Percentiles rank a stretch among this genome's conserved stretches.
These are phyloP conservation scores for Cephonodes hylas DNA, from an alignment of 2,888 invertebrate species.

Conservation along the genomic window DNA sequence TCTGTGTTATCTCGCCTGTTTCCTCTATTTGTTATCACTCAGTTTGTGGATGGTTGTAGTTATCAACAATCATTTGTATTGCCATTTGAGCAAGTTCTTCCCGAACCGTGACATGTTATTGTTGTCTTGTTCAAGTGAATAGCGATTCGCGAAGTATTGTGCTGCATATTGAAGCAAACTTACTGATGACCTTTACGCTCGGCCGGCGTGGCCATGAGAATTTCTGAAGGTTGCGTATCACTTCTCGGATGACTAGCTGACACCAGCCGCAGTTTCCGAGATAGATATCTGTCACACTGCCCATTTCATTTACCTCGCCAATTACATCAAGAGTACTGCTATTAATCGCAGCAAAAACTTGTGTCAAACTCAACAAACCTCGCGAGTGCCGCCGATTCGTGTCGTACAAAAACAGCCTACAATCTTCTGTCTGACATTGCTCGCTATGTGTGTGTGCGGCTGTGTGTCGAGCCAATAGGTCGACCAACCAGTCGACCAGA, in stretches of 20 bases:
- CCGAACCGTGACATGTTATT: conserved; percentile 26
- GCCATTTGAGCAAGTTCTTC: conserved; percentile 28
- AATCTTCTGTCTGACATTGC: conserved; percentile 65
- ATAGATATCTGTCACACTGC: conserved; percentile 15
- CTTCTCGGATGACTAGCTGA: conserved; percentile 45
- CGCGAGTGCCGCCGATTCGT: conserved; percentile 29
- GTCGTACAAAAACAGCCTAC: conserved; percentile 61
- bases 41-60: conserved; percentile 31
- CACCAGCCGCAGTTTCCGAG: conserved; percentile 7
- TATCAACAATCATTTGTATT: conserved; percentile 24
- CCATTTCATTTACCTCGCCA: conserved; percentile 3
- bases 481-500: conserved; percentile 78
- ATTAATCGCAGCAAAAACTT: conserved; percentile 25
- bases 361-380: conserved; percentile 23
- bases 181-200: conserved; percentile 68
- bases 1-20: conserved; percentile 40
- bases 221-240: conserved; percentile 64
- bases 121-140: conserved; percentile 35
- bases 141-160: conserved; percentile 43
- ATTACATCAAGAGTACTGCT: not conserved
- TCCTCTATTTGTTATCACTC: conserved; percentile 43
- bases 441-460: conserved; percentile 59
- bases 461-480: conserved; percentile 70
- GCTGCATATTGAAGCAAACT: conserved; percentile 53
- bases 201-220: conserved; percentile 69